Base-by-base conservation (phyloP, 2,113 vertebrate genomes). In the Zosterops borbonicus region DNA sequence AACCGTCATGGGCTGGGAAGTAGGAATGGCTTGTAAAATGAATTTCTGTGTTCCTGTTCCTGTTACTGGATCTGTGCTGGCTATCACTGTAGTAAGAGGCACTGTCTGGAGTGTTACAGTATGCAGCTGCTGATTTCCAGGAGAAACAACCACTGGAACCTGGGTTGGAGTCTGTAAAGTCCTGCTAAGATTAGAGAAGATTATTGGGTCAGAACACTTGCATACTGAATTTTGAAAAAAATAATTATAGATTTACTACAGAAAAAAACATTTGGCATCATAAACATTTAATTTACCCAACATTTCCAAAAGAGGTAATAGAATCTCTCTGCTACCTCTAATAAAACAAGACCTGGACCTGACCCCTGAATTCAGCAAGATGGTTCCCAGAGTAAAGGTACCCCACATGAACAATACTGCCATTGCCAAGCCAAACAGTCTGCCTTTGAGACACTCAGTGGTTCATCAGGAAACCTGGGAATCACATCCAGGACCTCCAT, bases 21-120 rank as follows among this genome's bases (percentile, higher is more conserved):
- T 97, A 33, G 98, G 98, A 97, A 98, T 98, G 94, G 98, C 98
- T 98, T 99, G 98, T 68, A 99, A 94, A 90, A 99, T 98, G 91
- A 98, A 98, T 64, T 98, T 98, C 74, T 98, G 98, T 60, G 98
- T 89, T 0, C 97, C 79, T 56, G 98, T 83, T 56, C 96, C 94
- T 19, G 98, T 93, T 4, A 96, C 90, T 71, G 98, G 97, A 69
- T 98, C 98, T 93, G 97, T 97, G 94, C 98, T 98, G 89, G 98
- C 97, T 95, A 98, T 98, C 65, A 98, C 98, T n/a, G 98, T 98
- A 46, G 98, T 98, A 44, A 99, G 96, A 90, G 98, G 97, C 95
- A 99, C 97, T 35, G 99, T 98, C 95, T 99, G 98, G 95, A 98
- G 97, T 69, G 98, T 98, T 81, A 99, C 98, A 60, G 98, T 97